Evolutionary conservation across 2,888 invertebrate species (phyloP).

Genomic region (Apodemia hepburni): DNA sequence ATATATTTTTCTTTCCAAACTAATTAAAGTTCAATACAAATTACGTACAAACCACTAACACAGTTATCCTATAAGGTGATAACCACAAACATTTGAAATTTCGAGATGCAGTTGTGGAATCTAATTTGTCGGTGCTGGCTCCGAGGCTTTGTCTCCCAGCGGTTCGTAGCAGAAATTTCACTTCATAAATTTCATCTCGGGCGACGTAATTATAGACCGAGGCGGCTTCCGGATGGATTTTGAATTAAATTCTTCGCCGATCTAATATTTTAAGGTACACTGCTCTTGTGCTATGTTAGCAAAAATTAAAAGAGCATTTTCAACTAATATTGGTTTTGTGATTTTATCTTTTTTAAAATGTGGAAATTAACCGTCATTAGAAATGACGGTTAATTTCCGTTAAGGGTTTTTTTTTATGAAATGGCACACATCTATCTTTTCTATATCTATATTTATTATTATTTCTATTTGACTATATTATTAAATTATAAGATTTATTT

Average conservation of each 20-base stretch:
- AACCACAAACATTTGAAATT: slow-evolving; percentile 21
- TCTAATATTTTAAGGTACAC: slow-evolving; percentile 32
- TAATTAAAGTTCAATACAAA: background rate
- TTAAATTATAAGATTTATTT: too few relatives aligned
- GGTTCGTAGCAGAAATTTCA: slow-evolving; percentile 46
- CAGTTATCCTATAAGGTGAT: slow-evolving; percentile 8
- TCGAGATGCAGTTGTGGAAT: slow-evolving; percentile 46
- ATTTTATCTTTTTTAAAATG: too few relatives aligned
- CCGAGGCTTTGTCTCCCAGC: slow-evolving; percentile 39
- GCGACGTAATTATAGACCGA: slow-evolving; percentile 53
- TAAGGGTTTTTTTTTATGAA: too few relatives aligned
- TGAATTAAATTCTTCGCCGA: slow-evolving; percentile 55
- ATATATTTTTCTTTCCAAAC: background rate
- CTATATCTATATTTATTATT: too few relatives aligned
- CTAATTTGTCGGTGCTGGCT: slow-evolving; percentile 51
- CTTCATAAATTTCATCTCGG: slow-evolving; percentile 42
- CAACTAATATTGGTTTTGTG: background rate
- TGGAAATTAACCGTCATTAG: too few relatives aligned
- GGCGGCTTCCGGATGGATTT: slow-evolving; percentile 39
- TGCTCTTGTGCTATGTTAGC: background rate
- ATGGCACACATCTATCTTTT: too few relatives aligned
- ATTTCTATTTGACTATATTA: too few relatives aligned
- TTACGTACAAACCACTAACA: background rate
- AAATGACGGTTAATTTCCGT: too few relatives aligned
- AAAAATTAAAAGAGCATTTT: slow-evolving; percentile 2